Percentiles rank a stretch among this genome's conserved stretches.
Evolutionary conservation across 2,888 invertebrate species (phyloP).

Genomic region (Ormia ochracea): DNA sequence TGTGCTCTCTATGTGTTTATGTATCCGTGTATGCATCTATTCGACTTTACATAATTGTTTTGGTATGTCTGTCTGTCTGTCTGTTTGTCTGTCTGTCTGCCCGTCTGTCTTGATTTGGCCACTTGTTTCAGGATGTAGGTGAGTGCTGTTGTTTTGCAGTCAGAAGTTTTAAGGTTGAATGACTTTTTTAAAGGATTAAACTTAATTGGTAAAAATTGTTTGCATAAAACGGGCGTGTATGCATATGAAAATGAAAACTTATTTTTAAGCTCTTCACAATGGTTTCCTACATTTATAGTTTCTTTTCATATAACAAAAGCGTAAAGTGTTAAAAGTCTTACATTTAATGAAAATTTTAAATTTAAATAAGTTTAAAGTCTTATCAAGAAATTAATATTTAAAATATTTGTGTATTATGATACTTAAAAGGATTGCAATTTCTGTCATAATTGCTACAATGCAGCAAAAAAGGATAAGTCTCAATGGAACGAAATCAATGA

Average conservation of each 20-base stretch:
- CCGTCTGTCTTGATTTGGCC: slow-evolving; percentile 44
- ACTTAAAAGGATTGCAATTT: too few relatives aligned
- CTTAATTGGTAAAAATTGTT: slow-evolving; percentile 57
- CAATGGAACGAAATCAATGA: too few relatives aligned
- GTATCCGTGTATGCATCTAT: too few relatives aligned
- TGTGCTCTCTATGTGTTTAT: slow-evolving; percentile 7
- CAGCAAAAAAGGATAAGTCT: too few relatives aligned
- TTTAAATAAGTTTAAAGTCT: slow-evolving; percentile 1
- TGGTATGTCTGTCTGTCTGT: background rate
- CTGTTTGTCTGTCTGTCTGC: background rate
- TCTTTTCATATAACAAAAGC: background rate
- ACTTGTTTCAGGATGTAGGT: slow-evolving; percentile 60
- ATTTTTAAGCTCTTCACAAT: slow-evolving; percentile 25
- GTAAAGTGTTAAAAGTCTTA: slow-evolving; percentile 18
- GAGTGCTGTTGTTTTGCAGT: slow-evolving; percentile 50
- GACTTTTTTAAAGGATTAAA: slow-evolving; percentile 60
- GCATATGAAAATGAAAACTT: background rate
- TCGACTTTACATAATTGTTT: too few relatives aligned
- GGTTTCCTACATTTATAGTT: background rate
- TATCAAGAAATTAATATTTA: background rate
- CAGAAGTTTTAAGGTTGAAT: slow-evolving; percentile 58
- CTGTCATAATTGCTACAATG: too few relatives aligned
- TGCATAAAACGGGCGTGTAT: background rate
- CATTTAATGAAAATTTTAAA: background rate
- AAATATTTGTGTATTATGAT: too few relatives aligned